phyloP scores from a whole-genome alignment of 2,888 invertebrate genomes.

The Helicoverpa assulta region DNA sequence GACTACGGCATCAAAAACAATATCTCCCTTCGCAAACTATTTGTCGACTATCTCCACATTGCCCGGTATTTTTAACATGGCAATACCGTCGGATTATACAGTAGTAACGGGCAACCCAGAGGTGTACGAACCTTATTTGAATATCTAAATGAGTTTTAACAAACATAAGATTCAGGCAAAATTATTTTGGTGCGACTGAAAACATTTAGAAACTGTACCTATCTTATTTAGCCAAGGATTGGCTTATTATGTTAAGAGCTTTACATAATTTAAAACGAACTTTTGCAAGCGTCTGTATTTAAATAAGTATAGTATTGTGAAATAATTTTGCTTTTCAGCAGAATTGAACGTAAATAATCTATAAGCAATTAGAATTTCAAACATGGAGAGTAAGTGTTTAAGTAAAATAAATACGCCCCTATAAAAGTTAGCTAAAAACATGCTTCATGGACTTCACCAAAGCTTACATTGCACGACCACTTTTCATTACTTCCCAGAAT shows the following conservation, averaged over 20 bases:
- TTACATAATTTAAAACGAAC: conserved; percentile 1
- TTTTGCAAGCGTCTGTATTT: background rate
- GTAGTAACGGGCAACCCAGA: conserved; percentile 30
- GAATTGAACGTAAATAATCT: background rate
- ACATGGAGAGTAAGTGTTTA: too few relatives aligned
- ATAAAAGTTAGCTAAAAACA: too few relatives aligned
- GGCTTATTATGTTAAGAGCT: background rate
- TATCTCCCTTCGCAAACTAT: conserved; percentile 45
- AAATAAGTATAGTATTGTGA: conserved; percentile 1
- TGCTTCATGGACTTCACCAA: too few relatives aligned
- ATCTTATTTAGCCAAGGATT: conserved; percentile 14
- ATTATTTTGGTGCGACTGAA: conserved; percentile 28
- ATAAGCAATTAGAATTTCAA: too few relatives aligned
- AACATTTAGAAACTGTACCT: conserved; percentile 21
- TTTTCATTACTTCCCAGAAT: background rate
- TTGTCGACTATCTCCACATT: conserved; percentile 38
- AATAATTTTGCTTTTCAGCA: background rate
- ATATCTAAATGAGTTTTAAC: conserved; percentile 38
- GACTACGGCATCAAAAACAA: conserved; percentile 44
- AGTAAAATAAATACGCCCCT: too few relatives aligned
- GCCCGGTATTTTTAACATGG: conserved; percentile 39
- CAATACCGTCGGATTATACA: conserved; percentile 45
- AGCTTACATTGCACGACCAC: background rate
- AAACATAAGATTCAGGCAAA: conserved; percentile 21
- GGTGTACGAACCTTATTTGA: conserved; percentile 47